Base-by-base conservation (phyloP, 2,888 invertebrate species). In the Tenthredo notha region DNA sequence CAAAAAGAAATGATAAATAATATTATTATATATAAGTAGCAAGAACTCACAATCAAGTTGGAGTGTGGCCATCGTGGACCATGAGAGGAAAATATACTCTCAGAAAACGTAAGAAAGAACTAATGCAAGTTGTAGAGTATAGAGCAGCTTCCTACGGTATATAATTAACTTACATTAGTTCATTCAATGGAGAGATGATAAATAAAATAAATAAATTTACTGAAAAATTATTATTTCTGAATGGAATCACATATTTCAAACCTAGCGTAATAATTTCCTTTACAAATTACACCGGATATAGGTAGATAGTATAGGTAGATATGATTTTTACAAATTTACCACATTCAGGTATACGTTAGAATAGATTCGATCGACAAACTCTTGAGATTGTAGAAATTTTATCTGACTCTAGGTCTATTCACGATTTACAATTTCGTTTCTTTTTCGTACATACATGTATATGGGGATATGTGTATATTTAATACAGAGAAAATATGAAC, bases 131-230 rank as follows among this genome's bases (percentile, higher is more conserved):
- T 18, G 29, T 33, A 33, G 67, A 18, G 18, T 4, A 67, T 4
- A 67, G n/a, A 33, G 33, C 5, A 47, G 77, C 50, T 33, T 18
- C 12, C 18, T 29, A 58, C 58, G 15, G 61, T 80, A 37, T 80
- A 77, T 80, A 77, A 77, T 77, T 77, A 77, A 77, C 77, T 77
- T n/a, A n/a, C n/a, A n/a, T n/a, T 54, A 5, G 29, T 15, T 80
- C 33, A 40, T 80, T 80, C 61, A 80, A 80, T 61, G 12, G 21
- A 40, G 25, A 80, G n/a, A 61, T 61, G n/a, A 61, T 40, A n/a
- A 80, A 80, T 58, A 21, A 61, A 43, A 61, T 80, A 6, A 80
- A 80, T 80, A 40, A 61, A 10, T n/a, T n/a, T 21, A 15, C 1
- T 9, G 4, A 21, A 47, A 47, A n/a, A n/a, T n/a, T n/a, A 43